Conservation (phyloP, 92 coral and sea anemone genomes). For the Desmophyllum pertusum region DNA sequence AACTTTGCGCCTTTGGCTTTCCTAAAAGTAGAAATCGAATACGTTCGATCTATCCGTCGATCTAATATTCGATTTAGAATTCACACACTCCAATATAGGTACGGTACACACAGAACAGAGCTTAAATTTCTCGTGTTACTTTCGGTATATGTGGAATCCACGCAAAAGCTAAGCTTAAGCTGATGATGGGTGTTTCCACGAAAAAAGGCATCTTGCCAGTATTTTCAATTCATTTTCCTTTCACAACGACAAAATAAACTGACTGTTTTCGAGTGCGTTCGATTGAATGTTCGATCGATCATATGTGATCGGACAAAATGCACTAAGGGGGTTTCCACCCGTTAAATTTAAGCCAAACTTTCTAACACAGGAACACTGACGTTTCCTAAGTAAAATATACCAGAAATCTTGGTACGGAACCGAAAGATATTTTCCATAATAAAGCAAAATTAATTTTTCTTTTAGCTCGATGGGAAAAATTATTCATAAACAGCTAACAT, state of each 20-base stretch:
- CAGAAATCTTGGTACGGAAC: neutral
- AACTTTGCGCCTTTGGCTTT: neutral
- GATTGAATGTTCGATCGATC: slow-evolving; percentile 1
- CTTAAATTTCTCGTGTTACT: neutral
- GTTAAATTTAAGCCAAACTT: slow-evolving; percentile 1
- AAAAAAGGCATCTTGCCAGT: slow-evolving; percentile 1
- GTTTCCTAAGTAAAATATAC: neutral
- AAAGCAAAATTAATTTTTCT: slow-evolving; percentile 11
- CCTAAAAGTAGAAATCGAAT: neutral
- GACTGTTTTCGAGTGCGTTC: neutral
- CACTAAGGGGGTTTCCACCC: slow-evolving; percentile 1
- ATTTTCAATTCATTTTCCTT: slow-evolving; percentile 9
- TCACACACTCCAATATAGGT: slow-evolving; percentile 40
- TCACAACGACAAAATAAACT: neutral
- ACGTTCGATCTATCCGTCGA: neutral
- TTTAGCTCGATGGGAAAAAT: slow-evolving; percentile 9
- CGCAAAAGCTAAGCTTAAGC: neutral
- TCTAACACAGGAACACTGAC: neutral
- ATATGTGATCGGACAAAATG: neutral
- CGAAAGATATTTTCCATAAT: neutral
- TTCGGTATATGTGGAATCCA: slow-evolving; percentile 8
- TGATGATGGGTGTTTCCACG: neutral
- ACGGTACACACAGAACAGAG: neutral
- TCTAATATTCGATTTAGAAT: slow-evolving; percentile 28
- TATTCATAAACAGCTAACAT: slow-evolving; percentile 9